These are phyloP conservation scores for Drosophila cardini DNA, from an alignment of 1,140 invertebrate genomes.

Conservation along the genomic window DNA sequence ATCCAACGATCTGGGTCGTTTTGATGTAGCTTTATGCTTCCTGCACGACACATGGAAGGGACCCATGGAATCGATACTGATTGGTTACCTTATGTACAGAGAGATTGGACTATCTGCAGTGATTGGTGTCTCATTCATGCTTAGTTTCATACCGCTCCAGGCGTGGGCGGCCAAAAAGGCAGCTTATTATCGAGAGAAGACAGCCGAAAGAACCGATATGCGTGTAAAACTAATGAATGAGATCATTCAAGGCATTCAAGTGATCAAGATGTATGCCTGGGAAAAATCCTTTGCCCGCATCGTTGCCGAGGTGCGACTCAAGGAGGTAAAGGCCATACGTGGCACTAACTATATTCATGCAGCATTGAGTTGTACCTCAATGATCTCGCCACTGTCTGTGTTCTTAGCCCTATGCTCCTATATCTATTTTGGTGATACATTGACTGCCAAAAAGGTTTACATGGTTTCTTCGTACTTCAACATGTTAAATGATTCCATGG, in stretches of 20 bases:
- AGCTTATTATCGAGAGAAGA: constrained; percentile 86
- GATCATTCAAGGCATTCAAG: constrained; percentile 91
- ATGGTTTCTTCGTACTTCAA: constrained; percentile 91
- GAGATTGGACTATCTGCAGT: constrained; percentile 90
- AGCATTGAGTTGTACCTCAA: constrained; percentile 84
- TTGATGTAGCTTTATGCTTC: constrained; percentile 88
- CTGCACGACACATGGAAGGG: constrained; percentile 90
- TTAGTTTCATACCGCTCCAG: constrained; percentile 94
- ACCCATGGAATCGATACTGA: constrained; percentile 90
- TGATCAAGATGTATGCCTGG: constrained; percentile 97
- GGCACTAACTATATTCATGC: constrained; percentile 80
- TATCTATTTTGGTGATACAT: constrained; percentile 87
- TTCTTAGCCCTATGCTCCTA: constrained; percentile 92
- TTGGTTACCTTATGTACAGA: constrained; percentile 91
- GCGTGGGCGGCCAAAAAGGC: constrained; percentile 90
- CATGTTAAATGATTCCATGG: constrained; percentile 89
- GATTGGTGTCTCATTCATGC: constrained; percentile 91
- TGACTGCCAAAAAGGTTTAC: constrained; percentile 91
- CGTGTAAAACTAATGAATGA: constrained; percentile 94
- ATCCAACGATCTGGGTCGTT: constrained; percentile 92
- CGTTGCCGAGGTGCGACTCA: constrained; percentile 86
- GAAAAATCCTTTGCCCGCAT: constrained; percentile 92
- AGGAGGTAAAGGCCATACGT: constrained; percentile 88
- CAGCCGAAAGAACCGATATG: constrained; percentile 89
- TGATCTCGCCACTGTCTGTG: constrained; percentile 91